These are phyloP conservation scores for Passer montanus DNA, from an alignment of 2,113 vertebrate genomes.

Conservation along the genomic window DNA sequence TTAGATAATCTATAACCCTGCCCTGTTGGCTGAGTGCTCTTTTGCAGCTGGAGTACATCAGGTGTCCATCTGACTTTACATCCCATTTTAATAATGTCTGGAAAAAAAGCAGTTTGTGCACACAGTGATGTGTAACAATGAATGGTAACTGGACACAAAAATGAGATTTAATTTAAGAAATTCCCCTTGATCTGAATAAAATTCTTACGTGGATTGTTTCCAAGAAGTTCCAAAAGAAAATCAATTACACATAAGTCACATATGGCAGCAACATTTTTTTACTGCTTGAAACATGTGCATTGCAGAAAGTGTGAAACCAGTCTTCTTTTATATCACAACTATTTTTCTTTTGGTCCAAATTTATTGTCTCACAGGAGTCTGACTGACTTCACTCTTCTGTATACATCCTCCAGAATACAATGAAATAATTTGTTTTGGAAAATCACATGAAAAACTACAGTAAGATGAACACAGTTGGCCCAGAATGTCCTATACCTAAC, in stretches of 20 bases:
- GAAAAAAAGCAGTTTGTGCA: not conserved
- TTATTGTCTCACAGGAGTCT: not conserved
- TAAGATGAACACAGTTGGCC: not conserved
- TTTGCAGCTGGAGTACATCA: not conserved
- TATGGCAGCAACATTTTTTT: not conserved
- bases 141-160: not conserved
- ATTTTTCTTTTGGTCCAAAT: not conserved
- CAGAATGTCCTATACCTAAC: not conserved
- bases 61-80: not conserved
- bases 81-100: not conserved
- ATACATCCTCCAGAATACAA: not conserved
- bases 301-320: not conserved
- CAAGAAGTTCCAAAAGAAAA: not conserved
- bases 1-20: not conserved
- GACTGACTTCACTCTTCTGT: not conserved
- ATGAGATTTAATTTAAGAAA: not conserved
- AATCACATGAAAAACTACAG: not conserved
- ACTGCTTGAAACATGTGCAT: not conserved
- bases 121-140: fast-evolving
- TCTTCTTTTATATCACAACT: not conserved
- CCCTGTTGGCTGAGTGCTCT: not conserved
- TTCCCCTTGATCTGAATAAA: not conserved
- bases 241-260: not conserved
- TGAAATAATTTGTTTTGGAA: not conserved
- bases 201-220: not conserved